A percentile compares a stretch with the other conserved stretches of the same genome.
Conservation (phyloP, 2,888 invertebrate species). For the Agonopterix alstromeriana region DNA sequence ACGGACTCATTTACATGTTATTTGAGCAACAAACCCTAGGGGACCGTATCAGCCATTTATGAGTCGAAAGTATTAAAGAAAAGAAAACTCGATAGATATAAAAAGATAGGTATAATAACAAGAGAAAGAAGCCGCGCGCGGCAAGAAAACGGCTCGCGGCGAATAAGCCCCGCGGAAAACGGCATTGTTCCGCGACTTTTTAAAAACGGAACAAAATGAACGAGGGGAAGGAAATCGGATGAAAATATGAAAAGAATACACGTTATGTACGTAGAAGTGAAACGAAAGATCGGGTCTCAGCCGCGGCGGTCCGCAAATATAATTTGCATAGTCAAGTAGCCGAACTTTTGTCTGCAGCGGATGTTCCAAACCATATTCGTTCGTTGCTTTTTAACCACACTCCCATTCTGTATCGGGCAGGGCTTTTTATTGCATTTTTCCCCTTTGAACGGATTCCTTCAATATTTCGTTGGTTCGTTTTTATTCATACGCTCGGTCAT, state of each 20-base stretch:
- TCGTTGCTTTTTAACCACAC: slow-evolving; percentile 74
- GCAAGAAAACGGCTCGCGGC: slow-evolving; percentile 72
- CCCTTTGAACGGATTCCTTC: slow-evolving; percentile 75
- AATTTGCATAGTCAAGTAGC: slow-evolving; percentile 78
- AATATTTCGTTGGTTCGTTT: slow-evolving; percentile 73
- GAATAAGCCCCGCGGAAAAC: slow-evolving; percentile 66
- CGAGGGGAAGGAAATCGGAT: slow-evolving; percentile 75
- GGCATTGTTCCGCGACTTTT: slow-evolving; percentile 72
- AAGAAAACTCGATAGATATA: slow-evolving; percentile 70
- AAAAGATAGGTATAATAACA: slow-evolving; percentile 68
- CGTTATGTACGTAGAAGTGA: slow-evolving; percentile 68
- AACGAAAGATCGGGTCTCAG: slow-evolving; percentile 73
- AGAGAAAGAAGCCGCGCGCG: slow-evolving; percentile 65
- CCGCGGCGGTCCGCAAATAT: slow-evolving; percentile 75
- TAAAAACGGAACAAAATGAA: slow-evolving; percentile 71
- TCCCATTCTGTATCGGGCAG: slow-evolving; percentile 64
- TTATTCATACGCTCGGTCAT: slow-evolving; percentile 71
- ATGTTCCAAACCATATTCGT: slow-evolving; percentile 74
- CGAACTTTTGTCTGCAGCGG: slow-evolving; percentile 73
- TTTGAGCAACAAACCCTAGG: slow-evolving; percentile 70
- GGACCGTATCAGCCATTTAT: slow-evolving; percentile 74
- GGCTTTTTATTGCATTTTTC: slow-evolving; percentile 73
- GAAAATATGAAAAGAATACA: slow-evolving; percentile 77
- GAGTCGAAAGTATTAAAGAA: slow-evolving; percentile 75
- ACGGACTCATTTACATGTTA: slow-evolving; percentile 73